phyloP scores from a whole-genome alignment of 1,140 invertebrate species.

The Zaprionus kolodkinae region DNA sequence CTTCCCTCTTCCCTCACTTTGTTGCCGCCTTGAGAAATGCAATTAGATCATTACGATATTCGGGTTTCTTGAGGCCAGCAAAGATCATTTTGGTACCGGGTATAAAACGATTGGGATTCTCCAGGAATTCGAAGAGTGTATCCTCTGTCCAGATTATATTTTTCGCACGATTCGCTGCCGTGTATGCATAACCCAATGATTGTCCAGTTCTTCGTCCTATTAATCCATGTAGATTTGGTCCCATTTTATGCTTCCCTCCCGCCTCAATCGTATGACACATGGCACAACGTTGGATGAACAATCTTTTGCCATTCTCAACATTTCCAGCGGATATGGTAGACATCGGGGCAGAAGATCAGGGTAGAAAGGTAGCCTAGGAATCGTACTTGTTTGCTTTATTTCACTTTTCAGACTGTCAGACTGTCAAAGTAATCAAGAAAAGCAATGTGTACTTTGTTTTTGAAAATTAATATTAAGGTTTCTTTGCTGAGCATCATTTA shows the following conservation, averaged over 20 bases:
- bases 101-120: conserved; percentile 18
- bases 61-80: conserved; percentile 14
- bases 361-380: no score
- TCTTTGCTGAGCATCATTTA: no score
- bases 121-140: conserved; percentile 10
- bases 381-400: no score
- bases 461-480: no score
- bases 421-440: no score
- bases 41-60: conserved; percentile 8
- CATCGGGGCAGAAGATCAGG: not conserved
- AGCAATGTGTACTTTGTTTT: not conserved
- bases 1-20: not conserved
- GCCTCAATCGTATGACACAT: conserved; percentile 24
- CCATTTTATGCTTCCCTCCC: conserved; percentile 25
- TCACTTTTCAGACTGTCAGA: no score
- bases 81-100: conserved; percentile 26
- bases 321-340: not conserved
- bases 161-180: not conserved
- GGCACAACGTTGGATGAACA: conserved; percentile 26
- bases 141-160: conserved; percentile 18
- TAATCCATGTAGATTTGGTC: conserved; percentile 18
- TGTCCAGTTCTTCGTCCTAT: conserved; percentile 10
- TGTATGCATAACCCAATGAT: conserved; percentile 8
- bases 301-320: conserved; percentile 11
- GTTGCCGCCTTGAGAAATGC: conserved; percentile 12